Base-by-base conservation (phyloP, 2,797 vertebrate genomes). In the Halcyon chelicuti region DNA sequence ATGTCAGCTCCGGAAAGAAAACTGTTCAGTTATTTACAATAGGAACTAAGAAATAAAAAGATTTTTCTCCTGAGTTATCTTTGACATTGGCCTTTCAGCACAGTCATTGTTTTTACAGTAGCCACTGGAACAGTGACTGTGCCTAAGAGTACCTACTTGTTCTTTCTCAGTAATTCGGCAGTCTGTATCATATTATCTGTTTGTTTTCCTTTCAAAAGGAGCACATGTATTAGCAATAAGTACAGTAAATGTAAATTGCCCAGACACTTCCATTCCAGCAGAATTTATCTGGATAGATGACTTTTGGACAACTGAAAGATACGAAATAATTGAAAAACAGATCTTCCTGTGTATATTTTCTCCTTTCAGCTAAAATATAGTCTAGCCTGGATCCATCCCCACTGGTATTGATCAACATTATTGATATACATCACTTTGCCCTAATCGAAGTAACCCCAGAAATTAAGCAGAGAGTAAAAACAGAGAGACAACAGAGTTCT, bases 311-410 rank as follows among this genome's bases (percentile, higher is more conserved):
- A 93, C 42, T 77, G 37, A 92, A 93, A 94, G 65, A 88, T 55
- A 90, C 91, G 63, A 90, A 85, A 61, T 75, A 88, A 94, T 79
- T 91, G 20, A 89, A 96, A 89, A 35, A 76, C 22, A 33, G 12
- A 74, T 22, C 28, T 71, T 83, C 40, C 40, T 55, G 10, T 9
- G 15, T 65, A 31, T 16, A 63, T 52, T 84, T 94, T 84, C 39
- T 73, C 60, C 4, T 62, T 77, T 84, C 52, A 83, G 42, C 7
- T 88, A 84, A 96, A 81, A 78, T 58, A 52, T 5, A 72, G 9
- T 37, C 61, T 65, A 29, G 6, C 10, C 17, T 74, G 57, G 5
- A 49, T 74, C 57, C 71, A 33, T 40, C 7, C 42, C 20, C 62
- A 52, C 25, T 55, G 10, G 29, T 80, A 58, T 26, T 80, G 57